These are phyloP conservation scores for Thunnus maccoyii DNA, from an alignment of 2,113 vertebrate species.

Conservation along the genomic window DNA sequence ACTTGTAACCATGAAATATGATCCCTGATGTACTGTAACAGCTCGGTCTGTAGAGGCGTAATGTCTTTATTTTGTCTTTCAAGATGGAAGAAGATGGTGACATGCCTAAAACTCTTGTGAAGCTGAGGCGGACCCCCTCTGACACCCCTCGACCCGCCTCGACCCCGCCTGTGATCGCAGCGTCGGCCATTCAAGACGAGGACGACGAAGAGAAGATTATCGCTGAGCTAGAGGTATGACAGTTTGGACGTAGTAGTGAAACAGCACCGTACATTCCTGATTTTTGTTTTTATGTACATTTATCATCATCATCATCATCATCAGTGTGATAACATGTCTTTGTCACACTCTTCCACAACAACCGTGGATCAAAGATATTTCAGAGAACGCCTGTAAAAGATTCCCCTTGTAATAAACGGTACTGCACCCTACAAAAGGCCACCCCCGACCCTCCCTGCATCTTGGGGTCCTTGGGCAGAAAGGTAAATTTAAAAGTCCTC, in stretches of 20 bases:
- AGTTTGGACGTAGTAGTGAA: fast-evolving
- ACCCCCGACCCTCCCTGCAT: slow-evolving; percentile 76
- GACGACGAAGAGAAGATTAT: slow-evolving; percentile 94
- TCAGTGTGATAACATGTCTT: slow-evolving; percentile 46
- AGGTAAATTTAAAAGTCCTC: slow-evolving; percentile 85
- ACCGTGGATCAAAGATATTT: slow-evolving; percentile 88
- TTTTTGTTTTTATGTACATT: neutral
- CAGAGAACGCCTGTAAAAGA: slow-evolving; percentile 86
- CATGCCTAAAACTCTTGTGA: slow-evolving; percentile 87
- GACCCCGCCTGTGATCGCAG: slow-evolving; percentile 92
- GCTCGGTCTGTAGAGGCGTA: neutral
- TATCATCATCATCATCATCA: neutral
- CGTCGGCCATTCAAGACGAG: slow-evolving; percentile 90
- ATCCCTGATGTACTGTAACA: no score
- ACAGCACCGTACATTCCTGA: no score
- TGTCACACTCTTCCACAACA: slow-evolving; percentile 41
- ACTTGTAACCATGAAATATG: no score
- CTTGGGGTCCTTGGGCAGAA: slow-evolving; percentile 86
- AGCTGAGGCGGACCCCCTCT: slow-evolving; percentile 90
- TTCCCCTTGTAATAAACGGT: slow-evolving; percentile 79
- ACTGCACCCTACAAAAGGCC: slow-evolving; percentile 78
- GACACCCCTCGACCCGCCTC: slow-evolving; percentile 92
- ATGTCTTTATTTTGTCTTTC: neutral
- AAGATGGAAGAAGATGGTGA: slow-evolving; percentile 88
- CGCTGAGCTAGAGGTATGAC: slow-evolving; percentile 93